These are phyloP conservation scores for Keiferia lycopersicella DNA, from an alignment of 2,888 invertebrate genomes.

Conservation along the genomic window DNA sequence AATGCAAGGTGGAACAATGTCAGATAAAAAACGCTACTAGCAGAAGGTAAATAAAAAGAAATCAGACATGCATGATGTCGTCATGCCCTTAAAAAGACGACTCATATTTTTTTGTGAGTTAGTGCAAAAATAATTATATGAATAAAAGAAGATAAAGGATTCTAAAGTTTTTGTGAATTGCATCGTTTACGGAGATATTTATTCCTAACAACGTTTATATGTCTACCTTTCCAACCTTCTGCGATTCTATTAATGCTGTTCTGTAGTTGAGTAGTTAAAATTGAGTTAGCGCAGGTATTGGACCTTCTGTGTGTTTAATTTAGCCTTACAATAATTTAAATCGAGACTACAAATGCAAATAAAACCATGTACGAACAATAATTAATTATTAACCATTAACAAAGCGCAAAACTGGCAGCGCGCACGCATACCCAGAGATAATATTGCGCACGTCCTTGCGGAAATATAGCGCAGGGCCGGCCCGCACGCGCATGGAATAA, in stretches of 20 bases:
- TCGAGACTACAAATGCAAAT: neutral
- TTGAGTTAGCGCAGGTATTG: no score
- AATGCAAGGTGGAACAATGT: neutral
- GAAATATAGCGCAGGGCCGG: slow-evolving; percentile 46
- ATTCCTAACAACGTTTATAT: no score
- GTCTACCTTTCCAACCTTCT: neutral
- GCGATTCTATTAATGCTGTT: neutral
- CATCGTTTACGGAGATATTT: no score
- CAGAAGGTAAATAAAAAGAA: neutral
- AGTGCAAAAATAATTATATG: no score
- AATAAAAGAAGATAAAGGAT: neutral
- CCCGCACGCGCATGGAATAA: slow-evolving; percentile 45
- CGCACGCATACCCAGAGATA: neutral
- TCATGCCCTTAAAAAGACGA: neutral
- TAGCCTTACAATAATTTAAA: no score
- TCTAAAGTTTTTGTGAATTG: neutral
- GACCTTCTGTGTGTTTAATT: no score
- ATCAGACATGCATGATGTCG: neutral
- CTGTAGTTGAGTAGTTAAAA: no score
- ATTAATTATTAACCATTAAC: neutral
- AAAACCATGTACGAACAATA: neutral
- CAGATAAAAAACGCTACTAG: neutral
- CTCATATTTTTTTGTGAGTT: no score
- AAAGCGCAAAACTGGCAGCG: neutral
- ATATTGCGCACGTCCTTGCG: slow-evolving; percentile 20